Evolutionary conservation across 2,797 vertebrate genomes (phyloP).

Genomic region (Hafferia zeledoni): DNA sequence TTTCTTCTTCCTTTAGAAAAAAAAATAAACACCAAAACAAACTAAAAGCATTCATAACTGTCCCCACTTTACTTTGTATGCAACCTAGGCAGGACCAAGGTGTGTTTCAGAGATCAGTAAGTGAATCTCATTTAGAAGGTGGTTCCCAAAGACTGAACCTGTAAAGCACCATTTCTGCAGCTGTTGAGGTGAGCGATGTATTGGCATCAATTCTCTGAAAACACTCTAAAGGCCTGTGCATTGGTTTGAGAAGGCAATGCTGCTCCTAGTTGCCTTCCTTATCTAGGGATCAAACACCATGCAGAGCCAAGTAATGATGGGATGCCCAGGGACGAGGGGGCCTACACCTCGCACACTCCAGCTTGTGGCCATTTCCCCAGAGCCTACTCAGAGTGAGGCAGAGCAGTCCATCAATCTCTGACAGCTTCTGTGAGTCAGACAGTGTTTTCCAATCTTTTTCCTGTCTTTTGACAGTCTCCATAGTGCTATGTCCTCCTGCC

Average conservation of each 20-base stretch:
- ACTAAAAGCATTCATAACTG: neutral
- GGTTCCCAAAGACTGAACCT: neutral
- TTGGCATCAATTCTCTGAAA: neutral
- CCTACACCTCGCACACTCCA: neutral
- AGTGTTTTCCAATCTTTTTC: neutral
- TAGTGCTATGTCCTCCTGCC: neutral
- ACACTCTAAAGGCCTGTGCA: neutral
- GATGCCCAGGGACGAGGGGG: neutral
- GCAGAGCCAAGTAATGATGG: rapidly evolving
- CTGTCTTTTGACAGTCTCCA: neutral
- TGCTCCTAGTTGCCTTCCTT: neutral
- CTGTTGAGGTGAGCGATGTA: rapidly evolving
- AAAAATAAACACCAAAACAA: neutral
- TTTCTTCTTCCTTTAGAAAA: neutral
- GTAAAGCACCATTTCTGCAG: neutral
- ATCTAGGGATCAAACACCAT: neutral
- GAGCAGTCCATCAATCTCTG: neutral
- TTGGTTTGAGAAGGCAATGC: neutral
- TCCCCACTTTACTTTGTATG: neutral
- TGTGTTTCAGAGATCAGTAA: neutral
- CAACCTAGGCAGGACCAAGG: neutral
- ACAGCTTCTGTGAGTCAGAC: neutral
- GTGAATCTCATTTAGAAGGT: neutral
- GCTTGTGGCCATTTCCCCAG: neutral
- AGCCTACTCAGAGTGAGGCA: neutral